Percentiles rank a stretch among this genome's conserved stretches.
Evolutionary conservation across 2,888 invertebrate species (phyloP).

Genomic region (Thalpophila matura): DNA sequence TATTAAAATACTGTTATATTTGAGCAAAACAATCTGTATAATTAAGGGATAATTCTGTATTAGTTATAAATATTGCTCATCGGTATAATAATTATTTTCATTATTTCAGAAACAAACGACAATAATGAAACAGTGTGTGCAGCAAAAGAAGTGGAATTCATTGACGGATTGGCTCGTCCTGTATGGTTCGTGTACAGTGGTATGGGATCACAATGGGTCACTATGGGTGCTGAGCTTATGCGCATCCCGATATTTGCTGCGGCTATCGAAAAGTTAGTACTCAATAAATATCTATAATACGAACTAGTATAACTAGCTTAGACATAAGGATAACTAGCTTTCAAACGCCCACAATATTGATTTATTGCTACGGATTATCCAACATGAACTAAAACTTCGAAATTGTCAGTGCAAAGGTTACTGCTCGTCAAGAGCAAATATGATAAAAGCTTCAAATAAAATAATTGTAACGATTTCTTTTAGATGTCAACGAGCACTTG

Average conservation of each 20-base stretch:
- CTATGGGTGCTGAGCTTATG: constrained; percentile 92
- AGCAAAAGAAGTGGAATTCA: constrained; percentile 62
- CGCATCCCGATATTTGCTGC: constrained; percentile 90
- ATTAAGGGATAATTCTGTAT: too few relatives aligned
- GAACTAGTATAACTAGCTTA: too few relatives aligned
- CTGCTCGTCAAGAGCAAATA: too few relatives aligned
- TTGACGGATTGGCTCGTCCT: constrained; percentile 74
- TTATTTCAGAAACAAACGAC: constrained; percentile 64
- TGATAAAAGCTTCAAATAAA: not conserved
- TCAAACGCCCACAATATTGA: not conserved
- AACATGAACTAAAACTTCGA: too few relatives aligned
- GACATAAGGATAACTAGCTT: too few relatives aligned
- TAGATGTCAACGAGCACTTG: constrained; percentile 89
- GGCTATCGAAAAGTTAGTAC: constrained; percentile 79
- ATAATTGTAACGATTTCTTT: constrained; percentile 10
- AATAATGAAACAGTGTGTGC: constrained; percentile 65
- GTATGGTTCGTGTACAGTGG: constrained; percentile 93
- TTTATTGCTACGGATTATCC: too few relatives aligned
- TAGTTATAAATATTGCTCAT: too few relatives aligned
- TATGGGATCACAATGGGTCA: constrained; percentile 93
- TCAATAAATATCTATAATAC: not conserved
- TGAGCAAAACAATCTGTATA: too few relatives aligned
- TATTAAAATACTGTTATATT: too few relatives aligned
- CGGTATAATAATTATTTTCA: not conserved
- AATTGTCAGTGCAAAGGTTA: too few relatives aligned